phyloP scores from a whole-genome alignment of 2,797 vertebrate species.

The Sitta carolinensis region DNA sequence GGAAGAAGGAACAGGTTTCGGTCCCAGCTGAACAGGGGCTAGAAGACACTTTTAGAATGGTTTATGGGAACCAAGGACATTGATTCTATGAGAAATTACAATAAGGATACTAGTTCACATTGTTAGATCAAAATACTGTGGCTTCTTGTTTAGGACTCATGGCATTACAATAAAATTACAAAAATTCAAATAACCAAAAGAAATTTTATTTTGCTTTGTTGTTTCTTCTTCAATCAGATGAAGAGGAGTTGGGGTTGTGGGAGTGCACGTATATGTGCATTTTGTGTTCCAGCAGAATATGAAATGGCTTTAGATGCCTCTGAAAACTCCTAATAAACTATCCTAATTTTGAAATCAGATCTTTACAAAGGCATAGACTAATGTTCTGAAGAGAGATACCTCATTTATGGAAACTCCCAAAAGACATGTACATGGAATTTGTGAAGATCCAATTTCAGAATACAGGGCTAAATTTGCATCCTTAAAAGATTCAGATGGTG shows the following conservation, averaged over 20 bases:
- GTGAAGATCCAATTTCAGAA: not conserved
- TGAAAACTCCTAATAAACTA: not conserved
- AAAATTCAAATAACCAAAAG: not conserved
- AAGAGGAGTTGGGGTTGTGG: rapidly evolving
- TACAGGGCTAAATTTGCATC: not conserved
- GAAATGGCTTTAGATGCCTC: not conserved
- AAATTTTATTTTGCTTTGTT: not conserved
- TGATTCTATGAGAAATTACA: not conserved
- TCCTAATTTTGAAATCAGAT: not conserved
- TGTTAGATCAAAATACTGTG: not conserved
- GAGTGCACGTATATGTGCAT: rapidly evolving
- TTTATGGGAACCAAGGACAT: not conserved
- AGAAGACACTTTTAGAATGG: not conserved
- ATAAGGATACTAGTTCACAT: not conserved
- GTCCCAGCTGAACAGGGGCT: rapidly evolving
- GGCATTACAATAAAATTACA: not conserved
- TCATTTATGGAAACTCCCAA: not conserved
- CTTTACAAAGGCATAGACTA: not conserved
- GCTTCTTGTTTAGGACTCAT: not conserved
- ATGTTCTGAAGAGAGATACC: not conserved
- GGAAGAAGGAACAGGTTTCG: not conserved
- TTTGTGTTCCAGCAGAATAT: not conserved
- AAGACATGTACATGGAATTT: not conserved
- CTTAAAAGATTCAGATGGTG: not conserved
- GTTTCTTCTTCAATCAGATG: not conserved